phyloP scores from a whole-genome alignment of 2,888 invertebrate species.

The Clitarchus hookeri region DNA sequence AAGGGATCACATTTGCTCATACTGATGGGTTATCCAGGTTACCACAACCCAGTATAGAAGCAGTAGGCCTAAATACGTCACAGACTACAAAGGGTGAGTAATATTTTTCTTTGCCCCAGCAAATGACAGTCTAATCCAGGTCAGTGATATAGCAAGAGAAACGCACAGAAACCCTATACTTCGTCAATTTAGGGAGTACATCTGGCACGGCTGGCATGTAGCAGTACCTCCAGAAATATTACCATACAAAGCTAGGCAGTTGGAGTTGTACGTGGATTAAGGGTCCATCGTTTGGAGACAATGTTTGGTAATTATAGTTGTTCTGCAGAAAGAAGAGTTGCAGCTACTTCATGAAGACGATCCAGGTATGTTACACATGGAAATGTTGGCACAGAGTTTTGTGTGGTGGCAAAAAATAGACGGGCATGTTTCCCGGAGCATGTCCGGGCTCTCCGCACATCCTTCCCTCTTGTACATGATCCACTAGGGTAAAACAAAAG shows the following conservation, averaged over 20 bases:
- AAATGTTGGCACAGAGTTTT: background rate
- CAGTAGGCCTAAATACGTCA: background rate
- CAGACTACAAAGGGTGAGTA: background rate
- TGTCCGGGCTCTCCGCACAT: too few relatives aligned
- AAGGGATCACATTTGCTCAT: background rate
- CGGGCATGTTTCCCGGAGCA: too few relatives aligned
- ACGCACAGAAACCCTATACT: background rate
- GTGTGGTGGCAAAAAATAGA: background rate
- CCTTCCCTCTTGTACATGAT: too few relatives aligned
- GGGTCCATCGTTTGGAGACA: background rate
- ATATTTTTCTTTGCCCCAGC: background rate
- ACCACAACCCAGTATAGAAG: background rate
- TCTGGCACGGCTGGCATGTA: background rate
- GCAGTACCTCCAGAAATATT: background rate
- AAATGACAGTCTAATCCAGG: background rate
- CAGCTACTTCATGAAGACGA: background rate
- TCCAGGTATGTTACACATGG: background rate
- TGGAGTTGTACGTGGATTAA: background rate
- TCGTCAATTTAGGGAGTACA: background rate
- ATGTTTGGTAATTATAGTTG: background rate
- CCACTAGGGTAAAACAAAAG: too few relatives aligned
- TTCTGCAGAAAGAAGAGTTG: background rate
- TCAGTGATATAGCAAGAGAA: background rate
- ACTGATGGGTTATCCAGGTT: background rate
- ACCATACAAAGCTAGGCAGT: background rate